phyloP scores from a whole-genome alignment of 2,888 invertebrate species.

The Tenthredo livida region DNA sequence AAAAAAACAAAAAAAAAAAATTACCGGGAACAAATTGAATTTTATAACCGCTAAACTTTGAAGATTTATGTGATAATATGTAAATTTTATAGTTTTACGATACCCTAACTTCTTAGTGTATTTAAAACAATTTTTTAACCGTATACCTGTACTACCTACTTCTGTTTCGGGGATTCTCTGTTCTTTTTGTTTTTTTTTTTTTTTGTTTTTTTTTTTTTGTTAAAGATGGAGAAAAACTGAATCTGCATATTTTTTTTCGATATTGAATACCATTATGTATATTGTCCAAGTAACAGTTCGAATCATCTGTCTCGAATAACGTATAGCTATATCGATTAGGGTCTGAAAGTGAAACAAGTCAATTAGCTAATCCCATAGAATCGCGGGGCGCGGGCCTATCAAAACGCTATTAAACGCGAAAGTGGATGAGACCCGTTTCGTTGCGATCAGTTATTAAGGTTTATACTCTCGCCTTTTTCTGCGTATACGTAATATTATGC shows the following conservation, averaged over 20 bases:
- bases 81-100: not conserved
- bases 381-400: constrained; percentile 15
- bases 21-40: not conserved
- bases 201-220: not conserved
- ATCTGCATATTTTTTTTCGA: not conserved
- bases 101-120: not conserved
- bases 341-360: constrained; percentile 35
- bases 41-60: not conserved
- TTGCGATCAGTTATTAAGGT: not conserved
- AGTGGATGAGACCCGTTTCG: constrained; percentile 33
- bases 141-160: not conserved
- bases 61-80: not conserved
- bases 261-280: not conserved
- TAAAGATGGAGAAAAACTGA: not conserved
- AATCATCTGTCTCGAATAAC: not conserved
- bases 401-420: constrained; percentile 40
- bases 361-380: constrained; percentile 30
- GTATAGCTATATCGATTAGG: constrained; percentile 21
- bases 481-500: not conserved
- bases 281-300: not conserved
- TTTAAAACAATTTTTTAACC: not conserved
- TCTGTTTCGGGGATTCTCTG: not conserved
- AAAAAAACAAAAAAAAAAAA: not conserved
- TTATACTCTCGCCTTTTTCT: not conserved
- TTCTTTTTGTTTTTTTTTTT: not conserved